phyloP scores from a whole-genome alignment of 2,888 invertebrate genomes.

The Drosophila villosipedis region DNA sequence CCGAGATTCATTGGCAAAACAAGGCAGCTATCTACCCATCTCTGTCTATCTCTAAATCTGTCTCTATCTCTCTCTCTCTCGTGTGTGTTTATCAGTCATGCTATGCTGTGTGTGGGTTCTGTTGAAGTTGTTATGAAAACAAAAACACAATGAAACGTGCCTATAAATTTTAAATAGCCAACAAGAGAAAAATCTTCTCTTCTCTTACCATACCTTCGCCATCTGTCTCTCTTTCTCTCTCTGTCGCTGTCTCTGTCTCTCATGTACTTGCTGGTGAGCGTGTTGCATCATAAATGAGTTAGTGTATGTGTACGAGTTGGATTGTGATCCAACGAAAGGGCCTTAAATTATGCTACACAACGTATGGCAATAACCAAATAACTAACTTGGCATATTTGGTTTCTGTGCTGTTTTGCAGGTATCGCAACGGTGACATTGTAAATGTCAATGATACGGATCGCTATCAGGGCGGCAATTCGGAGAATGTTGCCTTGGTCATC shows the following conservation, averaged over 20 bases:
- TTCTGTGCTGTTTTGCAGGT: slow-evolving; percentile 86
- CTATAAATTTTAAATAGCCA: slow-evolving; percentile 73
- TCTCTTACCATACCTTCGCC: neutral
- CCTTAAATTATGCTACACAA: slow-evolving; percentile 55
- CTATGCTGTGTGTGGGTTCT: slow-evolving; percentile 13
- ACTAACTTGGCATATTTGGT: slow-evolving; percentile 15
- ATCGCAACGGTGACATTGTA: slow-evolving; percentile 88
- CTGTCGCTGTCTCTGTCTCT: neutral
- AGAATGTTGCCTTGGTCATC: slow-evolving; percentile 91
- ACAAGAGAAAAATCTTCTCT: slow-evolving; percentile 22
- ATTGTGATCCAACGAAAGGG: slow-evolving; percentile 29
- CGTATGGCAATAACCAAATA: slow-evolving; percentile 20
- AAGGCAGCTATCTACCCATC: neutral
- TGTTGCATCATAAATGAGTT: slow-evolving; percentile 50
- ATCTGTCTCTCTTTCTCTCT: neutral
- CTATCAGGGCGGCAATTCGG: slow-evolving; percentile 91
- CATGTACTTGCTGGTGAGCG: slow-evolving; percentile 18
- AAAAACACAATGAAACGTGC: slow-evolving; percentile 67
- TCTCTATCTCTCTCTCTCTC: neutral
- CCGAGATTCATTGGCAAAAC: slow-evolving; percentile 40
- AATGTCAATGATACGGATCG: slow-evolving; percentile 87
- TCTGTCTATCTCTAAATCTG: neutral
- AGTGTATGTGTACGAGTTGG: slow-evolving; percentile 10
- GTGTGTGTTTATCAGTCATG: neutral
- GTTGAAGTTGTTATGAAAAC: slow-evolving; percentile 58